Evolutionary conservation across 2,888 invertebrate genomes (phyloP), one percentile per base, ranked within the genome.

Genomic region (Cheilosia urbana): DNA sequence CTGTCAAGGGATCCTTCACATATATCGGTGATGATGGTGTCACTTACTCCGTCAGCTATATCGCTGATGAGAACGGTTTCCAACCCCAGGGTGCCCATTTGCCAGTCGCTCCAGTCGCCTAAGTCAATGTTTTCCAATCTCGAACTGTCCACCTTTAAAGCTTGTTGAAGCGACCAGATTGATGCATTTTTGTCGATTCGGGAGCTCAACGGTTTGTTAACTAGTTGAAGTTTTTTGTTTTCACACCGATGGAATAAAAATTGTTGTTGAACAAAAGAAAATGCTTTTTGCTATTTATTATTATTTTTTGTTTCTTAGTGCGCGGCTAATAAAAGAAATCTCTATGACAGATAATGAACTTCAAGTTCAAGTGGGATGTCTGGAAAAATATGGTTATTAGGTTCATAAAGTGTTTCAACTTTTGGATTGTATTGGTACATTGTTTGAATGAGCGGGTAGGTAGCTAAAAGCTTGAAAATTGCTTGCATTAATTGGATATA

Each of bases 1-100:
- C 91, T 2, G 92, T 94, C 19, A 89, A 88, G 51, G 94, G 94
- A 45, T 91, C 92, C 3, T 93, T 92, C 90, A 89, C 91, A 5
- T 93, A 93, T 93, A 91, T 93, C 0, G 94, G 92, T 27, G 93
- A 93, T 53, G 94, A 94, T 88, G 94, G 94, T 9, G 92, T 93
- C n/a, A 91, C 91, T 0, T 95, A 95, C 90, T 92, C 93, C 3
- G 94, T 95, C 79, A 94, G 30, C 63, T 91, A 90, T 66, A n/a
- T 89, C 55, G 90, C 90, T 51, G 89, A 90, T 88, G 90, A 90
- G 78, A 90, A 90, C 57, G 90, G 90, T 88, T 90, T 89, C 89
- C 93, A 93, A 89, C 93, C 93, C 27, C 88, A 90, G 89, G 93
- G 93, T 40, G 92, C 92, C 17, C 93, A 93, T 90, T 89, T 93